Conservation (phyloP, 2,888 invertebrate genomes). For the Incurvaria masculella region DNA sequence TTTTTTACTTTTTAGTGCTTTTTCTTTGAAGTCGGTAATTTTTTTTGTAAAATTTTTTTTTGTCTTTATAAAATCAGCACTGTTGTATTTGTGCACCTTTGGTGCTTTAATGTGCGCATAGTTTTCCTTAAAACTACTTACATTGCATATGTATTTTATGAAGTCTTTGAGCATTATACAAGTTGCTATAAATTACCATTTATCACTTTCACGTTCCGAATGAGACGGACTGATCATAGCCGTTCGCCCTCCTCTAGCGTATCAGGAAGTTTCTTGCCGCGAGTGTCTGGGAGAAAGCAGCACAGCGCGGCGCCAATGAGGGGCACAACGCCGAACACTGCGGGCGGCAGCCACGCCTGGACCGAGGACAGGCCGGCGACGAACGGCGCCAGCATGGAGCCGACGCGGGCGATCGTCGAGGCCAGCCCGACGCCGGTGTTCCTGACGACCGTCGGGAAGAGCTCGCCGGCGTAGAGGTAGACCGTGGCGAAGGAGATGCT, state of each 20-base stretch:
- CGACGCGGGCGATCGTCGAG: constrained; percentile 81
- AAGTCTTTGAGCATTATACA: too few species aligned
- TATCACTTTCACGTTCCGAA: too few species aligned
- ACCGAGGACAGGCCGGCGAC: constrained; percentile 64
- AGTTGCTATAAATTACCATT: too few species aligned
- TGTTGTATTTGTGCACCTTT: too few species aligned
- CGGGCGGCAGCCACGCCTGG: constrained; percentile 62
- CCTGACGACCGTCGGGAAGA: constrained; percentile 86
- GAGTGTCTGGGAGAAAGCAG: constrained; percentile 72
- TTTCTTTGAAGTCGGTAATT: too few species aligned
- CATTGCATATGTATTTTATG: too few species aligned
- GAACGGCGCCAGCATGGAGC: constrained; percentile 83
- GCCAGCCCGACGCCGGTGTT: constrained; percentile 84
- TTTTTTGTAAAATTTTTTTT: too few species aligned
- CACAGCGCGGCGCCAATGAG: constrained; percentile 66
- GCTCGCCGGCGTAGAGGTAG: constrained; percentile 83
- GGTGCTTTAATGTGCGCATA: too few species aligned
- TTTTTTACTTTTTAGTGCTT: too few species aligned
- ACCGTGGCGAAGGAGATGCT: constrained; percentile 82
- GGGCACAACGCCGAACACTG: constrained; percentile 69
- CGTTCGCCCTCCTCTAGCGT: constrained; percentile 77
- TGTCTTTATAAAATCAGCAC: too few species aligned
- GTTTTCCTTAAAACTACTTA: too few species aligned
- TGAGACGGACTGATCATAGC: too few species aligned
- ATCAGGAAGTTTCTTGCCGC: constrained; percentile 71